Evolutionary conservation across 2,888 invertebrate genomes (phyloP).

Genomic region (Harpalus rufipes): DNA sequence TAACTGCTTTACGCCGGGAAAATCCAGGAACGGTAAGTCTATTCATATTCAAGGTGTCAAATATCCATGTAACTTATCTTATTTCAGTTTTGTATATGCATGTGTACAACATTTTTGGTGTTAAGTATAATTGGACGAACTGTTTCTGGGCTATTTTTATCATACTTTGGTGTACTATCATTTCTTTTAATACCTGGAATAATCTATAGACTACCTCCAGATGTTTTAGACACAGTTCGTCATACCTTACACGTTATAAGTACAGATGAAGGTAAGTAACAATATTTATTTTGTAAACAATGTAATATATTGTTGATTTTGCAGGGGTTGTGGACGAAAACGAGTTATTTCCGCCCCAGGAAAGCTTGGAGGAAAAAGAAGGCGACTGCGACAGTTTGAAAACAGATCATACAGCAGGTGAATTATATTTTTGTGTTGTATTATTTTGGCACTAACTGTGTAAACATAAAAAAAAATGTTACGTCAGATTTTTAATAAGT

Average conservation of each 20-base stretch:
- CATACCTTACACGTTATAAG: conserved; percentile 70
- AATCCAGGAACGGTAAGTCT: conserved; percentile 75
- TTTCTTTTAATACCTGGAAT: conserved; percentile 72
- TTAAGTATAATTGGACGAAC: conserved; percentile 74
- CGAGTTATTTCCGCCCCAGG: conserved; percentile 75
- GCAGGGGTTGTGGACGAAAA: conserved; percentile 74
- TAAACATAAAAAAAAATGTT: conserved; percentile 53
- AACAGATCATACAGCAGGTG: conserved; percentile 75
- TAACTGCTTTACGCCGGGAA: conserved; percentile 73
- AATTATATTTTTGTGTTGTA: conserved; percentile 62
- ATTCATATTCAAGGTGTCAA: conserved; percentile 26
- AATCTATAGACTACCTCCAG: conserved; percentile 71
- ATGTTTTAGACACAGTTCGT: conserved; percentile 70
- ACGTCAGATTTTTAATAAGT: conserved; percentile 39
- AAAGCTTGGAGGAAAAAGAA: conserved; percentile 72
- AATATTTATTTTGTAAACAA: conserved; percentile 9
- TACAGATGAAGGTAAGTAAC: conserved; percentile 71
- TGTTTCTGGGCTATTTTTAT: conserved; percentile 74
- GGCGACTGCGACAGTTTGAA: conserved; percentile 74
- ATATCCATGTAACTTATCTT: conserved; percentile 27
- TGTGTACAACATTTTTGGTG: conserved; percentile 73
- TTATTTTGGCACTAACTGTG: conserved; percentile 50
- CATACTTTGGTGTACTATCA: conserved; percentile 71
- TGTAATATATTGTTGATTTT: conserved; percentile 65
- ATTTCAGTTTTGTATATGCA: conserved; percentile 75